Conservation (phyloP, 2,888 invertebrate genomes). For the Euclidia mi region DNA sequence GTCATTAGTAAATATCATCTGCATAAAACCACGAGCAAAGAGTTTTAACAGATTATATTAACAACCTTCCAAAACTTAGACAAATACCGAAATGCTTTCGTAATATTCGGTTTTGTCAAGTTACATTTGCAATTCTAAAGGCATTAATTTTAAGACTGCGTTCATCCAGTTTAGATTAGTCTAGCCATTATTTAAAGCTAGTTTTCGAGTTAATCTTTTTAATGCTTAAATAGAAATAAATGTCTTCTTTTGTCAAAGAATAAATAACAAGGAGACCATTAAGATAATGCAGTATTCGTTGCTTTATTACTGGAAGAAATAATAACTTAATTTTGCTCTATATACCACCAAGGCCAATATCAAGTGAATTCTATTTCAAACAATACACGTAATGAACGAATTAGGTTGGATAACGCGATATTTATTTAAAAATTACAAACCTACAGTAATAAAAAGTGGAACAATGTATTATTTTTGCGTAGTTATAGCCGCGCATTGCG, state of each 20-base stretch:
- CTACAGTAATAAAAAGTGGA: background rate
- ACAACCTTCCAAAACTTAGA: too few relatives aligned
- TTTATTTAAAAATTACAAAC: slow-evolving; percentile 1
- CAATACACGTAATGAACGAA: slow-evolving; percentile 8
- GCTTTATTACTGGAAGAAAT: background rate
- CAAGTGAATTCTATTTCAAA: background rate
- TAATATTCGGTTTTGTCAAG: too few relatives aligned
- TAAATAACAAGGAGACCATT: slow-evolving; percentile 4
- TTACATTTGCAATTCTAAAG: background rate
- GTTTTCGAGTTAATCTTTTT: background rate
- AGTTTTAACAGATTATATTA: too few relatives aligned
- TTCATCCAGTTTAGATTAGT: too few relatives aligned
- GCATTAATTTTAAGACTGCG: background rate
- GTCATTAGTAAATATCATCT: too few relatives aligned
- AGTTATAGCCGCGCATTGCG: background rate
- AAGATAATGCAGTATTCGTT: slow-evolving; percentile 3
- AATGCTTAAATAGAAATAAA: background rate
- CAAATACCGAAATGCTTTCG: too few relatives aligned
- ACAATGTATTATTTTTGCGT: background rate
- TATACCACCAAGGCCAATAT: slow-evolving; percentile 3
- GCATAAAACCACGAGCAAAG: too few relatives aligned
- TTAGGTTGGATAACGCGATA: slow-evolving; percentile 2
- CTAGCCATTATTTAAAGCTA: background rate
- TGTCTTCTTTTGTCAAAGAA: background rate
- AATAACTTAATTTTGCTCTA: slow-evolving; percentile 9